A percentile compares a stretch with the other conserved stretches of the same genome.
Evolutionary conservation across 2,888 invertebrate genomes (phyloP).

Genomic region (Euclidia mi): DNA sequence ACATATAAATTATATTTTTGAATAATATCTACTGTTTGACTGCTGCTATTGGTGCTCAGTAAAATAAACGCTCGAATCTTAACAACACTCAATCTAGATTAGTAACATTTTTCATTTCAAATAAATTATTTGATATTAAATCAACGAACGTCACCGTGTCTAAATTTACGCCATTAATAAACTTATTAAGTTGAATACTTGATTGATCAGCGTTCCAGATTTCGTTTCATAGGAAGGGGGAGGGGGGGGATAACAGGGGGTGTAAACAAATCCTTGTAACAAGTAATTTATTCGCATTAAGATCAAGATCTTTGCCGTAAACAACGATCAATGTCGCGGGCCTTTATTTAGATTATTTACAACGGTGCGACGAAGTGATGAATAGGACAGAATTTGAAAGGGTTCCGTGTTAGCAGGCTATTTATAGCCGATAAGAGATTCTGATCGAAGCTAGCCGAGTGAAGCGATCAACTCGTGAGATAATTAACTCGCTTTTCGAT

Average conservation of each 20-base stretch:
- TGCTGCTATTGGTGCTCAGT: too few relatives aligned
- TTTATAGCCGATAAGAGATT: conserved; percentile 44
- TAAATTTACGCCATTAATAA: conserved; percentile 47
- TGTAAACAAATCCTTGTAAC: conserved; percentile 53
- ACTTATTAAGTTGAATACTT: conserved; percentile 56
- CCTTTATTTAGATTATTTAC: conserved; percentile 64
- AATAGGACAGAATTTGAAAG: conserved; percentile 47
- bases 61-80: too few relatives aligned
- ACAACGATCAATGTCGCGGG: conserved; percentile 58
- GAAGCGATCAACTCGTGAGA: conserved; percentile 40
- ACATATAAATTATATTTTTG: too few relatives aligned
- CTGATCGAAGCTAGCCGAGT: conserved; percentile 24
- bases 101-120: conserved; percentile 25
- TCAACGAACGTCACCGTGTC: conserved; percentile 26
- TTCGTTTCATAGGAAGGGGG: conserved; percentile 28
- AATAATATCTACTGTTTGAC: too few relatives aligned
- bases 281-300: conserved; percentile 66
- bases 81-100: conserved; percentile 2
- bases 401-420: conserved; percentile 35
- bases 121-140: conserved; percentile 38
- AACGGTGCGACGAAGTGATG: conserved; percentile 48
- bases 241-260: conserved; percentile 13
- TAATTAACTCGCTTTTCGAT: conserved; percentile 26
- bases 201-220: conserved; percentile 55
- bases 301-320: conserved; percentile 62